Conservation (phyloP, 1,140 invertebrate genomes). For the Panulirus ornatus region DNA sequence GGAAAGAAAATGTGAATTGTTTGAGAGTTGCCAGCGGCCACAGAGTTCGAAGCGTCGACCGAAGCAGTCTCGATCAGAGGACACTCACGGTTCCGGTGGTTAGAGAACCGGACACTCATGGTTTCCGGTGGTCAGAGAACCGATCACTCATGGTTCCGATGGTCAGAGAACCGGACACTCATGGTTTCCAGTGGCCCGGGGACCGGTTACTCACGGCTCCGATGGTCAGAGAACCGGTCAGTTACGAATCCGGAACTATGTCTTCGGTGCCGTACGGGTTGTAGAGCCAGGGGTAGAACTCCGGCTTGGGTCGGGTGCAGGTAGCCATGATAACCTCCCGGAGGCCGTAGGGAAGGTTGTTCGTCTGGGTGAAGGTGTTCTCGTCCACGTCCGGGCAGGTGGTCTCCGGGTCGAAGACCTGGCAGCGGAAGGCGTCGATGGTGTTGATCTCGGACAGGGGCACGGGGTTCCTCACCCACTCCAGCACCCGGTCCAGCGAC, state of each 20-base stretch:
- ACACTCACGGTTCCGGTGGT: too few species aligned
- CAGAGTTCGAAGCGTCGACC: too few species aligned
- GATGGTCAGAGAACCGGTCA: too few species aligned
- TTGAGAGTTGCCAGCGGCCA: too few species aligned
- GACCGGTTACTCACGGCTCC: too few species aligned
- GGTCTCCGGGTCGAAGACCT: conserved; percentile 23
- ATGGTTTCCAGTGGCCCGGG: too few species aligned
- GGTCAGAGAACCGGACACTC: too few species aligned
- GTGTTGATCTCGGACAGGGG: conserved; percentile 77
- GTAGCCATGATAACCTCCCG: background rate
- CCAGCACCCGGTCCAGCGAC: conserved; percentile 79
- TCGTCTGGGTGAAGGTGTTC: background rate
- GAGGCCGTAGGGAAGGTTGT: background rate
- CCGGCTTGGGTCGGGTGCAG: conserved; percentile 41
- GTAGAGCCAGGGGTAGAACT: conserved; percentile 50
- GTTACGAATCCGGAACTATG: background rate
- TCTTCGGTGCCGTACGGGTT: conserved; percentile 44
- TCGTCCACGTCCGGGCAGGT: conserved; percentile 1
- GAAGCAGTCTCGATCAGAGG: too few species aligned
- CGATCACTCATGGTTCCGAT: too few species aligned
- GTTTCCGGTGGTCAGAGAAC: too few species aligned
- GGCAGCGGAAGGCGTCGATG: conserved; percentile 75
- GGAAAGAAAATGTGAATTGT: too few species aligned
- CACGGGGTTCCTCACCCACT: conserved; percentile 82
- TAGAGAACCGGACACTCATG: too few species aligned